Evolutionary conservation across 1,140 invertebrate species (phyloP).

Genomic region (Euschistus heros): DNA sequence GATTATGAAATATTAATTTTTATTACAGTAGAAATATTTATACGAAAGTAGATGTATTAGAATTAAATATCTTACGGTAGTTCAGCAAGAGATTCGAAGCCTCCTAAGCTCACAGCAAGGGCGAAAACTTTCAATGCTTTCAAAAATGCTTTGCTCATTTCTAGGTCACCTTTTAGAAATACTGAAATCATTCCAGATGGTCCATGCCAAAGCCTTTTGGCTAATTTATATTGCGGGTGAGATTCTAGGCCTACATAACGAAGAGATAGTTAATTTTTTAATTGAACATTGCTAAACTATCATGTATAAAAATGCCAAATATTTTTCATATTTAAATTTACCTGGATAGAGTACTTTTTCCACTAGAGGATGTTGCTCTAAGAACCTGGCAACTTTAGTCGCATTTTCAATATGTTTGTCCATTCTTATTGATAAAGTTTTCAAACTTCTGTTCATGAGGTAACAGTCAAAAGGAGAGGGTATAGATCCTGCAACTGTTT

Average conservation of each 20-base stretch:
- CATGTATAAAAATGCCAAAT: no score
- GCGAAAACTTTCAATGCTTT: slow-evolving; percentile 68
- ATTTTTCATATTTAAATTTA: slow-evolving; percentile 35
- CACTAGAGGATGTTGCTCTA: slow-evolving; percentile 67
- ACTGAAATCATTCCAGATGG: slow-evolving; percentile 90
- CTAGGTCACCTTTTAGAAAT: slow-evolving; percentile 67
- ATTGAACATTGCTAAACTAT: no score
- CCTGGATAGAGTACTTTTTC: slow-evolving; percentile 77
- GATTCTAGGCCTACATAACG: slow-evolving; percentile 57
- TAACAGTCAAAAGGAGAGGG: slow-evolving; percentile 96
- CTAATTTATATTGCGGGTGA: slow-evolving; percentile 82
- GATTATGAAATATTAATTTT: no score
- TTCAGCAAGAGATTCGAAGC: slow-evolving; percentile 85
- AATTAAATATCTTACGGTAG: slow-evolving; percentile 52
- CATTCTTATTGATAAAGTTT: slow-evolving; percentile 90
- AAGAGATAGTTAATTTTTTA: no score
- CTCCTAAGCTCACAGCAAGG: slow-evolving; percentile 91
- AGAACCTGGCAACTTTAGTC: slow-evolving; percentile 62
- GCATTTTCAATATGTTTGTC: slow-evolving; percentile 71
- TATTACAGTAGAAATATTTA: no score
- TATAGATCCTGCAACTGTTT: slow-evolving; percentile 73
- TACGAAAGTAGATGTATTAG: slow-evolving; percentile 30
- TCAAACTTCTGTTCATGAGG: slow-evolving; percentile 85
- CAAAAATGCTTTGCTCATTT: slow-evolving; percentile 67
- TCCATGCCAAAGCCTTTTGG: slow-evolving; percentile 72